phyloP scores from a whole-genome alignment of 2,797 vertebrate genomes.

The Lates japonicus region DNA sequence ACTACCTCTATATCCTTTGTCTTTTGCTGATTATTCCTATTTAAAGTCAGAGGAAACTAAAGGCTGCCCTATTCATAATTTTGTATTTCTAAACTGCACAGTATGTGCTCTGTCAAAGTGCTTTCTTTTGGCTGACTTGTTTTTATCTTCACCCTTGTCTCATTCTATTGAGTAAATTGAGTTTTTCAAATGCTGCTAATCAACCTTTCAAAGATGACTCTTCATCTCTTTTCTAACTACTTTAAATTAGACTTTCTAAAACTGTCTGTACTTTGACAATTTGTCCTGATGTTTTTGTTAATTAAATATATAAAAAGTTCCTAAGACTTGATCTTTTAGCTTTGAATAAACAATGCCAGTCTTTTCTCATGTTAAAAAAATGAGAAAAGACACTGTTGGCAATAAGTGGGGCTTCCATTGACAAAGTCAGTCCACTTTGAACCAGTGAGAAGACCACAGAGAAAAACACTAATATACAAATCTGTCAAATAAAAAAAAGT shows the following conservation, averaged over 20 bases:
- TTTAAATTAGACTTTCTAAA: not conserved
- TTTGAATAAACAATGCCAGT: too few relatives aligned
- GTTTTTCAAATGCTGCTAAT: slow-evolving; percentile 12
- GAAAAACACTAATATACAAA: not conserved
- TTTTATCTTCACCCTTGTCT: not conserved
- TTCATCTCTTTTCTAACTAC: not conserved
- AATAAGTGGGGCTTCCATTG: not conserved
- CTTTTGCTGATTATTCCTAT: not conserved
- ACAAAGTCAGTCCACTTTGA: not conserved
- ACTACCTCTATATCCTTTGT: not conserved
- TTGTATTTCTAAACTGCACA: slow-evolving; percentile 4
- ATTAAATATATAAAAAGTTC: too few relatives aligned
- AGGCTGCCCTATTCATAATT: slow-evolving; percentile 9
- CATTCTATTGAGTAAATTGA: not conserved
- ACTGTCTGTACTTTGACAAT: not conserved
- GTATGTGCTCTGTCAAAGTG: not conserved
- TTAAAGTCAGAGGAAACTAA: not conserved
- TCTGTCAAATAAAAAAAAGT: not conserved
- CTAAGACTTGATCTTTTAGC: too few relatives aligned
- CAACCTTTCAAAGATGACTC: not conserved
- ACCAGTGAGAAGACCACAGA: not conserved
- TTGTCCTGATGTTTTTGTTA: not conserved
- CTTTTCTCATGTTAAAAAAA: not conserved
- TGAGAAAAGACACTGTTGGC: not conserved
- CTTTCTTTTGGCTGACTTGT: not conserved